Conservation (phyloP, 2,113 vertebrate species). For the Hiodon alosoides region DNA sequence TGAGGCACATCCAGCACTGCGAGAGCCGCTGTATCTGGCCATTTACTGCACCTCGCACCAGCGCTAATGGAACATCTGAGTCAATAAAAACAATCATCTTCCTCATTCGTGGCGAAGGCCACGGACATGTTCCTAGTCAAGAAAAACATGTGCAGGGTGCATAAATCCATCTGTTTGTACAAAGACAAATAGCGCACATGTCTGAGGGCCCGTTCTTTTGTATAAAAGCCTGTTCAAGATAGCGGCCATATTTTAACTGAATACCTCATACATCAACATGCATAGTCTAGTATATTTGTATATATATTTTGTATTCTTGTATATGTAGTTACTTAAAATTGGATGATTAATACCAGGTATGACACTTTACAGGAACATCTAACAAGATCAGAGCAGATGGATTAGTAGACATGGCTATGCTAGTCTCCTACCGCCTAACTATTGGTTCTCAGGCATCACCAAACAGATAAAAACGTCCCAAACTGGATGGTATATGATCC, state of each 20-base stretch:
- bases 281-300: background rate
- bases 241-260: background rate
- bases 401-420: background rate
- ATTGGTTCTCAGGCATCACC: background rate
- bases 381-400: background rate
- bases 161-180: background rate
- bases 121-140: constrained; percentile 9
- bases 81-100: constrained; percentile 27
- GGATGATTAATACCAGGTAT: background rate
- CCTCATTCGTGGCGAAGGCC: background rate
- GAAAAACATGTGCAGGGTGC: constrained; percentile 11
- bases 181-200: background rate
- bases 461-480: background rate
- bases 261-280: background rate
- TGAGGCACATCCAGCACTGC: constrained; percentile 4
- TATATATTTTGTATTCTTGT: too few relatives aligned
- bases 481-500: background rate
- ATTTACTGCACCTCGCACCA: constrained; percentile 10
- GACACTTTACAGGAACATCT: background rate
- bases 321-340: too few relatives aligned
- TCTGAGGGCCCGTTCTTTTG: background rate
- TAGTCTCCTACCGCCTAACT: background rate
- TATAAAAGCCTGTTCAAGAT: background rate
- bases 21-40: constrained; percentile 6
- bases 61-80: constrained; percentile 19